Evolutionary conservation across 2,888 invertebrate species (phyloP).

Genomic region (Ormyrus nitidulus): DNA sequence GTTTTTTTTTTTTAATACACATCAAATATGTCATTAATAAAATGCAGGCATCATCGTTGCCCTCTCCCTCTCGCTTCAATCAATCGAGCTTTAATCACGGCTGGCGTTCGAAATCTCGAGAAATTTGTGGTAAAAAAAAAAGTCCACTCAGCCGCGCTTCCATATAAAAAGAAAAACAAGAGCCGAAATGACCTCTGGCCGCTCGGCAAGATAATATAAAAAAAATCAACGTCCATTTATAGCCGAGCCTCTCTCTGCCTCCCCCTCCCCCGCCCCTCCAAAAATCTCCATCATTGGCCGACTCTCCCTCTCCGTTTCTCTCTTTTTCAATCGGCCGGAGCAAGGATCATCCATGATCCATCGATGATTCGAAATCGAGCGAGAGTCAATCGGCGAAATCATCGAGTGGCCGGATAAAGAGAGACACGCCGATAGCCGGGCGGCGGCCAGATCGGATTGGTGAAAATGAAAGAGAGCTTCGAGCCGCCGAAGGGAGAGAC

Average conservation of each 20-base stretch:
- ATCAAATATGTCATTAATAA: constrained; percentile 36
- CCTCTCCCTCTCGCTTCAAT: constrained; percentile 60
- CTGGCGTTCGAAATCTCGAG: constrained; percentile 35
- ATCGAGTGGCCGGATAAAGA: constrained; percentile 56
- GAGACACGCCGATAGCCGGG: constrained; percentile 57
- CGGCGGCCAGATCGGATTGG: constrained; percentile 59
- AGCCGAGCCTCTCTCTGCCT: constrained; percentile 36
- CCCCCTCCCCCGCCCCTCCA: constrained; percentile 30
- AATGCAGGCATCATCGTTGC: constrained; percentile 27
- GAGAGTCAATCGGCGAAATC: constrained; percentile 52
- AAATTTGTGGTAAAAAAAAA: constrained; percentile 38
- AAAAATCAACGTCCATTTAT: constrained; percentile 57
- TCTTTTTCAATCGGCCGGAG: constrained; percentile 42
- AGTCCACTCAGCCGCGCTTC: background rate
- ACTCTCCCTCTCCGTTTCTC: background rate
- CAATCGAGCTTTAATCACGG: constrained; percentile 61
- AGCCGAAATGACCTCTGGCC: constrained; percentile 34
- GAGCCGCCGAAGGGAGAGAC: constrained; percentile 52
- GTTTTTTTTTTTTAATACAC: background rate
- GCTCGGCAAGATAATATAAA: constrained; percentile 14
- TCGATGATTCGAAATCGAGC: constrained; percentile 60
- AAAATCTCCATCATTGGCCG: constrained; percentile 2
- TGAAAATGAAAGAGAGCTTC: constrained; percentile 49
- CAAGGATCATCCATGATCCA: constrained; percentile 51
- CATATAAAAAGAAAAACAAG: constrained; percentile 3